Percentiles rank a stretch among this genome's conserved stretches.
Evolutionary conservation across 1,140 invertebrate genomes (phyloP).

Genomic region (Zelostemma sp.): DNA sequence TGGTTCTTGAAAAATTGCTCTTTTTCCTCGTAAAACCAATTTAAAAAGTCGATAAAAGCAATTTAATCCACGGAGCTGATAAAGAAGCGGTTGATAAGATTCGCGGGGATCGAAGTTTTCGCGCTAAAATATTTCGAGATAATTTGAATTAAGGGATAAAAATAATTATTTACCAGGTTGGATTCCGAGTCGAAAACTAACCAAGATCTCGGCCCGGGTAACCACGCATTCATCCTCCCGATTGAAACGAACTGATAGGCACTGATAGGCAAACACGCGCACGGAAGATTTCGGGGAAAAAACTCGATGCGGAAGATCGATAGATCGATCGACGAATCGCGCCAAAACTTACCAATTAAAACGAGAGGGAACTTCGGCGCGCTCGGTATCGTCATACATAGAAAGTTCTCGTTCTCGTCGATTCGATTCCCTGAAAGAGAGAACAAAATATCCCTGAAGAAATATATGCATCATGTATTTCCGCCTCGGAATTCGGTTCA

Average conservation of each 20-base stretch:
- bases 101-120: too few species aligned
- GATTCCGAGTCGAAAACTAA: slow-evolving; percentile 47
- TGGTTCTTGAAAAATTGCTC: too few species aligned
- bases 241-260: too few species aligned
- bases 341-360: slow-evolving; percentile 46
- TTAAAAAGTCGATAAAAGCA: too few species aligned
- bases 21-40: too few species aligned
- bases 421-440: not conserved
- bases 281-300: too few species aligned
- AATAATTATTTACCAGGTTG: slow-evolving; percentile 47
- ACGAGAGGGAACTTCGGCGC: slow-evolving; percentile 40
- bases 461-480: not conserved
- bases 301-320: too few species aligned
- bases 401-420: slow-evolving; percentile 13
- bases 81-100: too few species aligned
- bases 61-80: too few species aligned
- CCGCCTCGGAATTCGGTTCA: slow-evolving; percentile 5
- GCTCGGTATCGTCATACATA: slow-evolving; percentile 56
- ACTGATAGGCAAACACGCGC: too few species aligned
- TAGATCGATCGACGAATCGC: slow-evolving; percentile 38
- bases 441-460: not conserved
- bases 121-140: too few species aligned
- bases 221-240: slow-evolving; percentile 54
- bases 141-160: too few species aligned
- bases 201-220: slow-evolving; percentile 49